These are phyloP conservation scores for Pheosia tremula DNA, from an alignment of 2,888 invertebrate genomes.

Conservation along the genomic window DNA sequence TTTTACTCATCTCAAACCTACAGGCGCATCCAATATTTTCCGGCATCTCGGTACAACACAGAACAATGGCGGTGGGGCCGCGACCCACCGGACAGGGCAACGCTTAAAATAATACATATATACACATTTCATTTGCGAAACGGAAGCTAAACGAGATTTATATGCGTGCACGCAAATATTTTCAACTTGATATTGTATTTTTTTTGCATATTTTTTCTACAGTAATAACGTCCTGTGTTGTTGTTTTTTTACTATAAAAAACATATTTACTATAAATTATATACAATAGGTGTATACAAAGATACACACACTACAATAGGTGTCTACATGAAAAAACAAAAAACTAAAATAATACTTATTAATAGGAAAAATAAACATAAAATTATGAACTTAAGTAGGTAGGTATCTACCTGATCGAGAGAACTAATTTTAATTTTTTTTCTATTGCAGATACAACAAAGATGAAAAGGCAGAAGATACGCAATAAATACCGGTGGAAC, in stretches of 20 bases:
- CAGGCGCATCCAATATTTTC: conserved; percentile 20
- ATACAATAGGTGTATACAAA: no score
- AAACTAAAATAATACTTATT: no score
- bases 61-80: conserved; percentile 60
- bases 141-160: conserved; percentile 65
- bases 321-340: no score
- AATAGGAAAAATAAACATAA: no score
- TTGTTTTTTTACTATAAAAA: no score
- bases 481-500: conserved; percentile 66
- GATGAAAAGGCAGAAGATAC: conserved; percentile 65
- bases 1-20: no score
- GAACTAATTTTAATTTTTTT: conserved; percentile 11
- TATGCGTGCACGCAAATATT: conserved; percentile 35
- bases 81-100: conserved; percentile 40
- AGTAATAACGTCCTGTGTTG: not conserved
- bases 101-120: conserved; percentile 44
- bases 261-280: no score
- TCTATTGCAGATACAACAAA: conserved; percentile 67
- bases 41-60: conserved; percentile 15
- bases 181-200: conserved; percentile 7
- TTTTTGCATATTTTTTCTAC: not conserved
- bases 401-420: no score
- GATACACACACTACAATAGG: no score
- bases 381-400: no score
- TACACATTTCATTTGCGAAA: conserved; percentile 66